These are phyloP conservation scores for Gnathonemus echidnorhynchus DNA, from an alignment of 2,113 vertebrate genomes.

Conservation along the genomic window DNA sequence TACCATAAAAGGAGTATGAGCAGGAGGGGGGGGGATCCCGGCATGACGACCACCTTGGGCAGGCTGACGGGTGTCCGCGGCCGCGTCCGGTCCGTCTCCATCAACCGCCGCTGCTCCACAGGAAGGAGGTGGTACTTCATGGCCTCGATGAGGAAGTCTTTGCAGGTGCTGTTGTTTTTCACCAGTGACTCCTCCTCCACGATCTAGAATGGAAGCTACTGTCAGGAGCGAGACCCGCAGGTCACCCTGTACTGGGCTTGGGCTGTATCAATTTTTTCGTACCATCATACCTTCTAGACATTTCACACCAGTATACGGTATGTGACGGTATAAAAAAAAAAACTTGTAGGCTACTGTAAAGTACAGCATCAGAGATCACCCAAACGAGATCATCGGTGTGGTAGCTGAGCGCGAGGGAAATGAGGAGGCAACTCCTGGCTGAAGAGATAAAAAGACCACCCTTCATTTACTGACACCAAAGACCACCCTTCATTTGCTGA, in stretches of 20 bases:
- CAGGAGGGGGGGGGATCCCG: background rate
- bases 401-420: background rate
- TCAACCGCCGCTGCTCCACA: conserved; percentile 87
- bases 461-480: too few species aligned
- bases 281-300: background rate
- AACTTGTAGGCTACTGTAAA: background rate
- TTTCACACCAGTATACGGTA: background rate
- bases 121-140: conserved; percentile 97
- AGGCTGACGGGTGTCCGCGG: conserved; percentile 87
- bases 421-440: background rate
- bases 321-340: background rate
- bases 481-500: too few species aligned
- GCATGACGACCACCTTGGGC: conserved; percentile 66
- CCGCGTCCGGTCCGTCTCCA: conserved; percentile 88
- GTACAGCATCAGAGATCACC: background rate
- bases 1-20: background rate
- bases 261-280: background rate
- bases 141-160: conserved; percentile 94
- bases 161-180: conserved; percentile 97
- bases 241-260: background rate
- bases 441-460: too few species aligned
- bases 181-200: conserved; percentile 93
- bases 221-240: background rate
- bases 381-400: background rate
- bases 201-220: conserved; percentile 56